Evolutionary conservation across 2,113 vertebrate genomes (phyloP).

Genomic region (Carettochelys insculpta): DNA sequence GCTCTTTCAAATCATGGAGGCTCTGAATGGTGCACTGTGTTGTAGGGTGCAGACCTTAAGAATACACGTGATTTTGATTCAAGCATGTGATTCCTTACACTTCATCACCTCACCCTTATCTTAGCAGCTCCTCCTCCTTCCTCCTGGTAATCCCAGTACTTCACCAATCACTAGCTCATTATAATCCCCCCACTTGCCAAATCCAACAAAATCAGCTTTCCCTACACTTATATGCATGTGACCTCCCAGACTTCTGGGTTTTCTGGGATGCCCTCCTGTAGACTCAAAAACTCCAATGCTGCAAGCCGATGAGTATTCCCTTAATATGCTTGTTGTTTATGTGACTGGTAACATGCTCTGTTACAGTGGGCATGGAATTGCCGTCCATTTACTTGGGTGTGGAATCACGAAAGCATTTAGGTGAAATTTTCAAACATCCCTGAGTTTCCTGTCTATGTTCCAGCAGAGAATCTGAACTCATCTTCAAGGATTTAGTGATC

Average conservation of each 20-base stretch:
- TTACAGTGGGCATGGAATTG: fast-evolving
- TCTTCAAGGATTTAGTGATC: neutral
- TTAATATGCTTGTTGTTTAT: fast-evolving
- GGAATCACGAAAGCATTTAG: neutral
- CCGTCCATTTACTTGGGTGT: neutral
- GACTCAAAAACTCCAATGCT: neutral
- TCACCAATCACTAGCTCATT: neutral
- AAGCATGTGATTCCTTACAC: fast-evolving
- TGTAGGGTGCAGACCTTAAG: fast-evolving
- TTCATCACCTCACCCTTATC: neutral
- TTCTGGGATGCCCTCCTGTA: neutral
- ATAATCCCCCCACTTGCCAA: neutral
- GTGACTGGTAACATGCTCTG: neutral
- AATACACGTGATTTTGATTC: neutral
- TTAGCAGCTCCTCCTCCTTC: neutral
- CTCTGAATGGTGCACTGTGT: neutral
- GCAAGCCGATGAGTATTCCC: neutral
- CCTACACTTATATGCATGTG: neutral
- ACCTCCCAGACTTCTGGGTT: neutral
- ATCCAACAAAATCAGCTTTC: neutral
- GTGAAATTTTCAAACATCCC: neutral
- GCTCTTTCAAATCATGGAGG: neutral
- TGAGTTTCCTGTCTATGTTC: fast-evolving
- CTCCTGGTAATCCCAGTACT: neutral
- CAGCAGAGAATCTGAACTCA: neutral